phyloP scores from a whole-genome alignment of 2,888 invertebrate species.

The Iphiclides podalirius region DNA sequence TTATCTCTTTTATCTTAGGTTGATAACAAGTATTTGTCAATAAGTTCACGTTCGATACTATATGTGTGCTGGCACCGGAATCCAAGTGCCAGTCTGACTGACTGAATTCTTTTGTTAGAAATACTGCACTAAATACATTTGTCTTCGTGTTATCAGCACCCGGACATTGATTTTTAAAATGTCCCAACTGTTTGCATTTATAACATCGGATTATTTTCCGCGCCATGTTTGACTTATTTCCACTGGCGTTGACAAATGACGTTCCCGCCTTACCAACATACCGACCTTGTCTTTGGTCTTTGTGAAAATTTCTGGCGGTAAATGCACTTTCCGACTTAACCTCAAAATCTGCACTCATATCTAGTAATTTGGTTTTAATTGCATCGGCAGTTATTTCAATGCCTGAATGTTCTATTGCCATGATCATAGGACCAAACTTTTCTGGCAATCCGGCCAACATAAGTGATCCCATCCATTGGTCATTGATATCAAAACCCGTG shows the following conservation, averaged over 20 bases:
- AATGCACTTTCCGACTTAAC: constrained; percentile 25
- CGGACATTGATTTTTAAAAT: constrained; percentile 27
- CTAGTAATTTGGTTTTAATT: constrained; percentile 25
- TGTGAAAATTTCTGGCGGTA: not conserved
- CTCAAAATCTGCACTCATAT: constrained; percentile 18
- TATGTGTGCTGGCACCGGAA: constrained; percentile 29
- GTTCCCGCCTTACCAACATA: not conserved
- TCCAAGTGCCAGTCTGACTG: constrained; percentile 12
- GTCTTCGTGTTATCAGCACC: constrained; percentile 11
- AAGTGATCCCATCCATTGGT: constrained; percentile 30
- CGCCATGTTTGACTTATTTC: not conserved
- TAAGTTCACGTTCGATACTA: constrained; percentile 19
- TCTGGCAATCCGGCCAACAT: constrained; percentile 29
- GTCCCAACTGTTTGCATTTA: constrained; percentile 26
- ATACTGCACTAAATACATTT: constrained; percentile 30
- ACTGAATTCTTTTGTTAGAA: constrained; percentile 5
- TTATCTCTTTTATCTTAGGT: constrained; percentile 28
- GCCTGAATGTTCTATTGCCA: constrained; percentile 26
- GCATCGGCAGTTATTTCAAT: constrained; percentile 7
- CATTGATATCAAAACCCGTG: constrained; percentile 28
- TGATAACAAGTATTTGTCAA: constrained; percentile 16
- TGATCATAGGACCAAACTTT: not conserved
- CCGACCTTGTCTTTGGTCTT: not conserved
- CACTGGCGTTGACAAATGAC: not conserved
- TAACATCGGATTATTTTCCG: constrained; percentile 25